phyloP scores from a whole-genome alignment of 2,888 invertebrate genomes.

The Pristionchus fissidentatus region DNA sequence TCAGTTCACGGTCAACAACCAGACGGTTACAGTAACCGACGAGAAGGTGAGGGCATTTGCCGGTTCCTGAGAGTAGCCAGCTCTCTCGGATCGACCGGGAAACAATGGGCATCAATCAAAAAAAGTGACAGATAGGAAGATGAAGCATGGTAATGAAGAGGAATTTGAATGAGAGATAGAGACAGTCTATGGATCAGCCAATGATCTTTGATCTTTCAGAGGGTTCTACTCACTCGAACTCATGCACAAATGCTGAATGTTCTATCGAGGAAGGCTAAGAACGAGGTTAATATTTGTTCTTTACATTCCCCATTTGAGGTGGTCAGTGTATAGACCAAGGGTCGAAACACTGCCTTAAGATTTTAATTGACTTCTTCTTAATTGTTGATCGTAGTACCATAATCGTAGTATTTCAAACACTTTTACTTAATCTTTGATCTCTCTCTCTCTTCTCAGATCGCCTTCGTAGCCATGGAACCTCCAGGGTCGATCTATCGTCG shows the following conservation, averaged over 20 bases:
- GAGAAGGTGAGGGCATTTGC: slow-evolving; percentile 29
- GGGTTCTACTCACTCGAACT: slow-evolving; percentile 16
- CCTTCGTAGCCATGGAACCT: slow-evolving; percentile 42
- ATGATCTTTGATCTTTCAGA: slow-evolving; percentile 40
- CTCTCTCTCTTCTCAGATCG: slow-evolving; percentile 29
- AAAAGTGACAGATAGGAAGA: background rate
- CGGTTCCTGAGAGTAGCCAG: background rate
- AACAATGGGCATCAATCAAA: slow-evolving; percentile 42
- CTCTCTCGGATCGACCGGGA: background rate
- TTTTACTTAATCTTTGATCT: slow-evolving; percentile 26
- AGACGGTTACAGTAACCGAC: slow-evolving; percentile 37
- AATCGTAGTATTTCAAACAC: background rate
- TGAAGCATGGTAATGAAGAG: background rate
- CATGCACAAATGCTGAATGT: slow-evolving; percentile 10
- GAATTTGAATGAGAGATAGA: slow-evolving; percentile 16
- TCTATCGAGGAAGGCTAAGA: background rate
- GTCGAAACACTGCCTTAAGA: too few relatives aligned
- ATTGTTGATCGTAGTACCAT: background rate
- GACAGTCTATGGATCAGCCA: background rate
- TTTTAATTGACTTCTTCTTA: too few relatives aligned
- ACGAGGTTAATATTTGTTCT: slow-evolving; percentile 36
- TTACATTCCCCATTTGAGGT: background rate
- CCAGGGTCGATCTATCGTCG: slow-evolving; percentile 43
- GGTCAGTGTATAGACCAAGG: too few relatives aligned
- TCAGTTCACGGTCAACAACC: slow-evolving; percentile 44